These are phyloP conservation scores for Paedocypris micromegethes DNA, from an alignment of 2,797 vertebrate species.

Conservation along the genomic window DNA sequence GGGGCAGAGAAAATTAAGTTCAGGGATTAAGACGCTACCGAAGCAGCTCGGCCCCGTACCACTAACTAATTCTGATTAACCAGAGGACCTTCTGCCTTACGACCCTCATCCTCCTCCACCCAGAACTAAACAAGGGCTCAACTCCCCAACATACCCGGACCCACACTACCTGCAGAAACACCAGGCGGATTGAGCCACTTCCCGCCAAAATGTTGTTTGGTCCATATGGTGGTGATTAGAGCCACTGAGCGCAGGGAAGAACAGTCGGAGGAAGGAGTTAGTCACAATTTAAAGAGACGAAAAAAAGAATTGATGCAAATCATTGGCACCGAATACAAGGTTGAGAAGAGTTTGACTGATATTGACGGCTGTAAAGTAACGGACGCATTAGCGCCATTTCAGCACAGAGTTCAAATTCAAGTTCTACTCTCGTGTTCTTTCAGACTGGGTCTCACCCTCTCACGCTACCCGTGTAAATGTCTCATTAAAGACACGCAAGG, in stretches of 20 bases:
- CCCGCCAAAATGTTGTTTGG: constrained; percentile 35
- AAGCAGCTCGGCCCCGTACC: constrained; percentile 51
- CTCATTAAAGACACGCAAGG: no score
- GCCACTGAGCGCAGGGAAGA: no score
- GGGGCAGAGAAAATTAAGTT: constrained; percentile 69
- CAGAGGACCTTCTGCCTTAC: constrained; percentile 63
- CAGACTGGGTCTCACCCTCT: no score
- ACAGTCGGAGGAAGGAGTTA: background rate
- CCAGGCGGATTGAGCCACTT: constrained; percentile 41
- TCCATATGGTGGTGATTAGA: constrained; percentile 54
- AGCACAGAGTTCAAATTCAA: no score
- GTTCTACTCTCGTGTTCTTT: no score
- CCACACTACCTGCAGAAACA: constrained; percentile 19
- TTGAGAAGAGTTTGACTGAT: no score
- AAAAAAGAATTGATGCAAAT: no score
- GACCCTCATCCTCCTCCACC: constrained; percentile 12
- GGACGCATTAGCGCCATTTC: no score
- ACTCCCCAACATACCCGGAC: constrained; percentile 12
- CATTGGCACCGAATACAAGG: no score
- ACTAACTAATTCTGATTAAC: constrained; percentile 68
- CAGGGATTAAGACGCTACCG: constrained; percentile 57
- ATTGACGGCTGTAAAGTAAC: no score
- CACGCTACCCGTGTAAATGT: no score
- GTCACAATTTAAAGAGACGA: background rate
- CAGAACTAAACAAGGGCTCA: constrained; percentile 3